phyloP scores from a whole-genome alignment of 2,113 vertebrate species.

The Malurus elegans region DNA sequence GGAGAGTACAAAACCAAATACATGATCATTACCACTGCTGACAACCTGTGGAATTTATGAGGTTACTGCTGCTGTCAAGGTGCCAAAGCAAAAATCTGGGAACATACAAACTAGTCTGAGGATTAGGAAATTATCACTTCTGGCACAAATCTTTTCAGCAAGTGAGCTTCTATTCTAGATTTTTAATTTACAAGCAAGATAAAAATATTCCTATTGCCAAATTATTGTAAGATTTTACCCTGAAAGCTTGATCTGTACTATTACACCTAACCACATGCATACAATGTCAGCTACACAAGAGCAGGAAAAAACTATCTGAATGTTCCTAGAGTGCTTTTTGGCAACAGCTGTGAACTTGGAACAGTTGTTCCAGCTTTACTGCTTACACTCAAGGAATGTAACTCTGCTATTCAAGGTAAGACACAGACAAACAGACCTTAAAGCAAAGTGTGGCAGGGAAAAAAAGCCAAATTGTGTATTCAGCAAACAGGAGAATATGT shows the following conservation, averaged over 20 bases:
- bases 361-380: neutral
- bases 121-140: neutral
- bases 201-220: neutral
- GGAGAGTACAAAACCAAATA: neutral
- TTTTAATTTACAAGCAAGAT: neutral
- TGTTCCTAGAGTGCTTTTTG: neutral
- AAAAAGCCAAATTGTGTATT: neutral
- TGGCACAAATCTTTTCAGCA: neutral
- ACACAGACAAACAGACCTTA: neutral
- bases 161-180: neutral
- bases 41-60: neutral
- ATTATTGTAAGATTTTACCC: neutral
- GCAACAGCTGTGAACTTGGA: neutral
- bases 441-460: fast-evolving
- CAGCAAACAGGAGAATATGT: neutral
- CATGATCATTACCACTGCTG: neutral
- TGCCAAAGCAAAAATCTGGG: neutral
- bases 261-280: neutral
- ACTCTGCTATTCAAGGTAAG: neutral
- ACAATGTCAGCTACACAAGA: neutral
- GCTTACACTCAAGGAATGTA: neutral
- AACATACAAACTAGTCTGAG: neutral
- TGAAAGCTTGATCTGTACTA: neutral
- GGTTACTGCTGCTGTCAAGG: neutral
- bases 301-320: neutral